These are phyloP conservation scores for Fragum whitleyi DNA, from an alignment of 2,888 invertebrate genomes.

Conservation along the genomic window DNA sequence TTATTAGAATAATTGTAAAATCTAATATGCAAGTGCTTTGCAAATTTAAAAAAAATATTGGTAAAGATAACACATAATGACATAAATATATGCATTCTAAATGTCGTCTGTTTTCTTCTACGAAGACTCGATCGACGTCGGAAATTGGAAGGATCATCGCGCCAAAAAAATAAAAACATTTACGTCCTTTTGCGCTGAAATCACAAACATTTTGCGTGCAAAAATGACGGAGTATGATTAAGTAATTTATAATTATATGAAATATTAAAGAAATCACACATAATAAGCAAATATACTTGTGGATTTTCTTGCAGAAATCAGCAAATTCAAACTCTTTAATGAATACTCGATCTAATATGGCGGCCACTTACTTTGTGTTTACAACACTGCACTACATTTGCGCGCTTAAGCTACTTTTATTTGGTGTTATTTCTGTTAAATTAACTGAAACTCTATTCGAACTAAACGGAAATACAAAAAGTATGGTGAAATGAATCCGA, in stretches of 20 bases:
- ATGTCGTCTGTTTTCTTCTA: too few species aligned
- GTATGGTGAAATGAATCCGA: not conserved
- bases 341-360: conserved; percentile 21
- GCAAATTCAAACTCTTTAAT: not conserved
- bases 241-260: not conserved
- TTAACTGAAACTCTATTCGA: conserved; percentile 2
- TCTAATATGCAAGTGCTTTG: too few species aligned
- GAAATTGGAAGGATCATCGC: not conserved
- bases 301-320: not conserved
- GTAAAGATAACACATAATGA: too few species aligned
- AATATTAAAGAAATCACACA: not conserved
- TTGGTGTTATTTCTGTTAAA: conserved; percentile 11
- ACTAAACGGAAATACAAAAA: not conserved
- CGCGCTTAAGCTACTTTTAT: not conserved
- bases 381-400: not conserved
- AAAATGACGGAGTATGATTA: not conserved
- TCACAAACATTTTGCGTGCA: not conserved
- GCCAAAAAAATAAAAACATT: not conserved
- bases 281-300: not conserved
- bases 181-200: not conserved
- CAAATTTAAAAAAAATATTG: too few species aligned
- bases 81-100: too few species aligned
- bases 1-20: too few species aligned
- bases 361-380: conserved; percentile 13
- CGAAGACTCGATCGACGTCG: not conserved